Evolutionary conservation across 2,888 invertebrate genomes (phyloP), one percentile per base, ranked within the genome.

Genomic region (Ephialtes manifestator): DNA sequence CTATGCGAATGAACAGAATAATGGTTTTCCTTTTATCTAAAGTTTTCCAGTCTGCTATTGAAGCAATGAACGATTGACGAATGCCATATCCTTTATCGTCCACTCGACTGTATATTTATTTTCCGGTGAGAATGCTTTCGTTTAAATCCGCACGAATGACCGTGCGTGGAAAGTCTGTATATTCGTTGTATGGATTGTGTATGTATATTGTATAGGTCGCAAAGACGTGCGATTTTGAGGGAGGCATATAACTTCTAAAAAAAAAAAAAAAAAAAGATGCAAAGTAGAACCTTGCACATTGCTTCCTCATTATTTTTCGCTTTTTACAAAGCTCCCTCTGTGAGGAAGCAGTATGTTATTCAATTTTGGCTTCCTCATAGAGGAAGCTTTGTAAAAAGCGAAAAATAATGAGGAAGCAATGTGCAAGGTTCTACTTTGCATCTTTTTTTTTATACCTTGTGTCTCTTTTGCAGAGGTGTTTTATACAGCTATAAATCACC

Each of bases 101-200:
- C 31, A 75, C 46, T 46, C 63, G 74, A 48, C 63, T 48, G 74
- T 63, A 31, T 46, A 75, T 75, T 75, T 60, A 20, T 75, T 48
- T 63, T 20, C 15, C 18, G 20, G 31, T 18, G 63, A 60, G 24
- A 46, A 46, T 10, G 58, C 3, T 46, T 48, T 20, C 74, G 8
- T 46, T 46, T 10, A 46, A 60, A 74, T 74, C 24, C 60, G 11
- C 72, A 28, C 58, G 72, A 72, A 43, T 72, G 70, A 58, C 43
- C 58, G 35, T 43, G 24, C 31, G 51, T 18, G 53, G 51, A 13
- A 67, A 43, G 13, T n/a, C n/a, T 39, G 10, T 70, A 15, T n/a
- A 20, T 55, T 55, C 15, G 60, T 4, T 63, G 35, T 63, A n/a
- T 63, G 60, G 18, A 63, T 35, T 18, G 31, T 8, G 24, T 55